These are phyloP conservation scores for Pleuronectes platessa DNA, from an alignment of 2,113 vertebrate genomes.

Conservation along the genomic window DNA sequence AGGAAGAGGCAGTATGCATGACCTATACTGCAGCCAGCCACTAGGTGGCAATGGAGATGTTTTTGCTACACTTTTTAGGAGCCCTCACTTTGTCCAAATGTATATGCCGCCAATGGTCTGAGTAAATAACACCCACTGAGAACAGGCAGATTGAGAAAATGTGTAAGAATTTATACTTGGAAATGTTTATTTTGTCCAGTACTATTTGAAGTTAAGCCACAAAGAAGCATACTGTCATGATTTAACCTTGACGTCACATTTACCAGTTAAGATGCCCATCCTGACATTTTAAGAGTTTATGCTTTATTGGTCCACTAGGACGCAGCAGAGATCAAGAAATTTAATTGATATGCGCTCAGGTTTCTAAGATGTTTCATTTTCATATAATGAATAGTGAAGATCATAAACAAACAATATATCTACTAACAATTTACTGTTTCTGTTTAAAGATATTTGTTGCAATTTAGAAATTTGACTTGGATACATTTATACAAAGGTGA, in stretches of 20 bases:
- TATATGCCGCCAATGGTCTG: too few relatives aligned
- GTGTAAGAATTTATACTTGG: background rate
- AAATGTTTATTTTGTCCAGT: background rate
- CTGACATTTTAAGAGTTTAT: background rate
- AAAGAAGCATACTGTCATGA: too few relatives aligned
- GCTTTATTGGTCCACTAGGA: slow-evolving; percentile 35
- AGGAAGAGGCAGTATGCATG: too few relatives aligned
- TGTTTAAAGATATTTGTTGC: background rate
- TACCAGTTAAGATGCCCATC: background rate
- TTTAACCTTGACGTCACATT: background rate
- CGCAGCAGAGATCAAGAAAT: slow-evolving; percentile 51
- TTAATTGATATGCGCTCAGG: background rate
- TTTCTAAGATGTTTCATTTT: background rate
- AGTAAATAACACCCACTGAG: too few relatives aligned
- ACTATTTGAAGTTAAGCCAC: too few relatives aligned
- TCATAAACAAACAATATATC: background rate
- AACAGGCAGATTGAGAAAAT: too few relatives aligned
- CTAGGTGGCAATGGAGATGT: too few relatives aligned
- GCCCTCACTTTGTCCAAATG: too few relatives aligned
- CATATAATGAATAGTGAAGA: background rate
- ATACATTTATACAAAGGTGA: background rate
- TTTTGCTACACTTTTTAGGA: too few relatives aligned
- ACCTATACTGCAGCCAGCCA: too few relatives aligned
- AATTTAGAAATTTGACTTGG: too few relatives aligned
- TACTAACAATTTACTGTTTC: background rate